Conservation (phyloP, 2,113 vertebrate species). For the Cercocebus atys region DNA sequence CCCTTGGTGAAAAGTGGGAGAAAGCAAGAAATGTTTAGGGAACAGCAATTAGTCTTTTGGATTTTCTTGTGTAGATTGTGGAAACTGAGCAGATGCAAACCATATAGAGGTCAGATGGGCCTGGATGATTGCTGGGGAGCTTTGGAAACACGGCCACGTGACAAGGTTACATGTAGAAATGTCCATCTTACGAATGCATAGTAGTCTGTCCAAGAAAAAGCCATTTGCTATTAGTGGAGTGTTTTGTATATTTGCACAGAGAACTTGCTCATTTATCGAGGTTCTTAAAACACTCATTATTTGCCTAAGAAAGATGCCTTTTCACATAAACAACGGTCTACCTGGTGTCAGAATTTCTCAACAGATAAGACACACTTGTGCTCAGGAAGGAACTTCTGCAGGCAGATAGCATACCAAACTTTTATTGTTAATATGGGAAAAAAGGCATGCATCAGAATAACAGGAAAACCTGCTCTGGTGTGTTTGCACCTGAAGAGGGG, state of each 20-base stretch:
- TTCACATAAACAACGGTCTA: conserved; percentile 82
- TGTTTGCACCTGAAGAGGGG: conserved; percentile 67
- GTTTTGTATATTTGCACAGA: conserved; percentile 1
- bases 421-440: conserved; percentile 78
- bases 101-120: neutral
- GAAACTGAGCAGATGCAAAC: neutral
- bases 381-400: conserved; percentile 80
- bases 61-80: neutral
- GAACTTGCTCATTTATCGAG: conserved; percentile 33
- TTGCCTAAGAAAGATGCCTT: conserved; percentile 72
- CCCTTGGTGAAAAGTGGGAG: neutral
- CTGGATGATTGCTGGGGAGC: neutral
- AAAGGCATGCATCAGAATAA: conserved; percentile 71
- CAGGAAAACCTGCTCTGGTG: conserved; percentile 59
- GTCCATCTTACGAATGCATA: neutral
- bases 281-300: conserved; percentile 57
- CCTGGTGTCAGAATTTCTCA: conserved; percentile 79
- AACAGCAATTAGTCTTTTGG: neutral
- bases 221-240: neutral
- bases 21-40: neutral
- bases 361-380: conserved; percentile 77
- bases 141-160: neutral
- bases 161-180: neutral
- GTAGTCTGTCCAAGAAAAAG: neutral
- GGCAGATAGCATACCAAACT: conserved; percentile 69